These are phyloP conservation scores for Acanthis flammea DNA, from an alignment of 2,797 vertebrate genomes.

Conservation along the genomic window DNA sequence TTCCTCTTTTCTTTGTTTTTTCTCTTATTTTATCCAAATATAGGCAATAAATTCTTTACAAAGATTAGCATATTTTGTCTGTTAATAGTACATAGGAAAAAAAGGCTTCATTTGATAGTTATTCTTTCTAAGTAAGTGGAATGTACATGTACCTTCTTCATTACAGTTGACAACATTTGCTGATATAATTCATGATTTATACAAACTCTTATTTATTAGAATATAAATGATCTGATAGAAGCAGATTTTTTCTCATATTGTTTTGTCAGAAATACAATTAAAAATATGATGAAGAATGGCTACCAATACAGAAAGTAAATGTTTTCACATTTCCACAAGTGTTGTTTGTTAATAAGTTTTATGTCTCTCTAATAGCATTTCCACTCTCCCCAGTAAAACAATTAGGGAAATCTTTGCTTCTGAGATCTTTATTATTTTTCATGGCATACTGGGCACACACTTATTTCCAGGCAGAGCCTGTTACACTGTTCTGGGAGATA, in stretches of 20 bases:
- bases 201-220: not conserved
- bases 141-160: not conserved
- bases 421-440: not conserved
- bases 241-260: not conserved
- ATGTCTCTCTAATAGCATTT: not conserved
- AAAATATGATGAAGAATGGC: not conserved
- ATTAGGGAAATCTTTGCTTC: not conserved
- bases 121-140: not conserved
- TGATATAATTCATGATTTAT: not conserved
- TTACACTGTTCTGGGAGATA: not conserved
- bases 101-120: not conserved
- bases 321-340: not conserved
- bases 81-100: not conserved
- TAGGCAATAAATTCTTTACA: not conserved
- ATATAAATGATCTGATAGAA: not conserved
- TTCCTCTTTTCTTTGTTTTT: not conserved
- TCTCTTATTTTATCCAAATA: not conserved
- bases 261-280: not conserved
- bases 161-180: not conserved
- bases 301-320: not conserved
- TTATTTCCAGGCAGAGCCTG: not conserved
- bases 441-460: not conserved
- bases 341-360: not conserved
- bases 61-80: not conserved
- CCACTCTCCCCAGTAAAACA: not conserved